Conservation (phyloP, 92 coral and sea anemone genomes). For the Epizoanthus ramosus region DNA sequence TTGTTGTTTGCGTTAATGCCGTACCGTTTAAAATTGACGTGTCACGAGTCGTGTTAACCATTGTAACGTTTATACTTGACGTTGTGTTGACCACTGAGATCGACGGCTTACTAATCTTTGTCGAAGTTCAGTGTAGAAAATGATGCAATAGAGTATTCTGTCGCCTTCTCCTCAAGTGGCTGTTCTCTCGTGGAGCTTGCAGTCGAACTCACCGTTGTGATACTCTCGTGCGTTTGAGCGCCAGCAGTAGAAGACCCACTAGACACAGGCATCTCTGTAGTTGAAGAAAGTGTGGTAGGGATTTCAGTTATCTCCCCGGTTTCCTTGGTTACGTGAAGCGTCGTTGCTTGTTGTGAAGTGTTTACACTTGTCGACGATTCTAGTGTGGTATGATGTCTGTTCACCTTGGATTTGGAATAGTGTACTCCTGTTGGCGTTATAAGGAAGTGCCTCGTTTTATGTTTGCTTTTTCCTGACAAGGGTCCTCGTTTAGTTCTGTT, state of each 20-base stretch:
- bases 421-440: not conserved
- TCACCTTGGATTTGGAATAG: not conserved
- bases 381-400: not conserved
- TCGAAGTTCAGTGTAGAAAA: not conserved
- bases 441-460: not conserved
- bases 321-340: not conserved
- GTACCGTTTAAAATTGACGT: not conserved
- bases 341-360: not conserved
- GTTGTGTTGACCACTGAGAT: not conserved
- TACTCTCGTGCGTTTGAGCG: not conserved
- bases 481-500: not conserved
- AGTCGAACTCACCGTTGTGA: not conserved
- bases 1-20: not conserved
- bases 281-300: not conserved
- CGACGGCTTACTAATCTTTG: not conserved
- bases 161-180: not conserved
- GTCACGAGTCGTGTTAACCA: not conserved
- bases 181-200: not conserved
- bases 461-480: not conserved
- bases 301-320: too few species aligned
- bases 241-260: not conserved
- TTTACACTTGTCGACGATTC: not conserved
- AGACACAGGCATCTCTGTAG: not conserved
- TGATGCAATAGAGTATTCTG: not conserved
- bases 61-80: not conserved